phyloP scores from a whole-genome alignment of 2,797 vertebrate genomes.

The Xerus rutilus region DNA sequence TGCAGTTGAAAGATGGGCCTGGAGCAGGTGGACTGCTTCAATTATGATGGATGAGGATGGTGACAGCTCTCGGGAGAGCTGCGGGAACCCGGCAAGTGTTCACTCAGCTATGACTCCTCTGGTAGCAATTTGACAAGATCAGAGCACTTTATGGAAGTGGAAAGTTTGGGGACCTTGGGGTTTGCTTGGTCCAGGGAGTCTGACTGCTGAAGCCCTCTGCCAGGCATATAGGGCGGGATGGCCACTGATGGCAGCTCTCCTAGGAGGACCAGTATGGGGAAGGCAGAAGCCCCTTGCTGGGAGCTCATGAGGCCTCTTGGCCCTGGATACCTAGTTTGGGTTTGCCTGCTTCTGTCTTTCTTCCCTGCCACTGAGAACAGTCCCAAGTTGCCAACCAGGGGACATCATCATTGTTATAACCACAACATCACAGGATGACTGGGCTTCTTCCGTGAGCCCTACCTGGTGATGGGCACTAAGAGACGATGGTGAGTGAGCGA shows the following conservation, averaged over 20 bases:
- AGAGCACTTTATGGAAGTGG: conserved; percentile 74
- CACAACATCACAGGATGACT: background rate
- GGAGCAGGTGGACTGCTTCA: conserved; percentile 83
- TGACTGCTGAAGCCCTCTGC: conserved; percentile 40
- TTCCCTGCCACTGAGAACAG: background rate
- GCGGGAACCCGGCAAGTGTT: conserved; percentile 73
- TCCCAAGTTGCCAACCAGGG: background rate
- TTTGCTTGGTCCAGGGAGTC: conserved; percentile 69
- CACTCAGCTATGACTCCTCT: conserved; percentile 80
- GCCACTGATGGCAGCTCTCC: background rate
- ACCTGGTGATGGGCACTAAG: background rate
- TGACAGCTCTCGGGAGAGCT: conserved; percentile 82
- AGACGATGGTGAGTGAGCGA: background rate
- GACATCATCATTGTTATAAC: background rate
- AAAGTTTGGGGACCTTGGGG: conserved; percentile 77
- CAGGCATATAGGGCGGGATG: background rate
- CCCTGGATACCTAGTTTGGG: background rate
- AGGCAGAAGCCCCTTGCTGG: background rate
- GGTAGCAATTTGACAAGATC: conserved; percentile 82
- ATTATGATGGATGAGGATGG: conserved; percentile 79
- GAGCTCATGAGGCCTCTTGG: background rate
- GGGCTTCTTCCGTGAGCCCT: background rate
- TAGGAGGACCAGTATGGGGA: background rate
- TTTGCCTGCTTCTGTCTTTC: conserved; percentile 1
- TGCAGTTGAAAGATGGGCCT: conserved; percentile 74